Evolutionary conservation across 2,888 invertebrate species (phyloP).

Genomic region (Brachynemurus nebulosus): DNA sequence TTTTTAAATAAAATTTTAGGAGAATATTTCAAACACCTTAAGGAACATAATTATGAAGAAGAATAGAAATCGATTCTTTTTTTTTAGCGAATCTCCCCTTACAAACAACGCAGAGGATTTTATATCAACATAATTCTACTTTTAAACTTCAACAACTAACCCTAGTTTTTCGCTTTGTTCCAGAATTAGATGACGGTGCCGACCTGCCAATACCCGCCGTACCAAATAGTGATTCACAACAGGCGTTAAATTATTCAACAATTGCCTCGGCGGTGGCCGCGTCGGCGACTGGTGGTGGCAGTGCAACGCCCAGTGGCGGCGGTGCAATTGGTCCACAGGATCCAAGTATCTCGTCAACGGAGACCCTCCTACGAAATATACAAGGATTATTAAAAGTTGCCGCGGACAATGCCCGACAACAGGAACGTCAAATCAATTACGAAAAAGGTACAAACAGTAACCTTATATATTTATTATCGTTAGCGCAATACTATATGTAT

Average conservation of each 20-base stretch:
- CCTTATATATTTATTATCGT: slow-evolving; percentile 33
- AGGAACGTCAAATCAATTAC: slow-evolving; percentile 89
- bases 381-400: slow-evolving; percentile 93
- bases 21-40: too few relatives aligned
- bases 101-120: too few relatives aligned
- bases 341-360: slow-evolving; percentile 66
- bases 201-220: slow-evolving; percentile 48
- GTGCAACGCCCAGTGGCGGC: slow-evolving; percentile 25
- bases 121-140: too few relatives aligned
- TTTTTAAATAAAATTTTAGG: too few relatives aligned
- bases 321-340: slow-evolving; percentile 40
- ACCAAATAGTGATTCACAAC: slow-evolving; percentile 38
- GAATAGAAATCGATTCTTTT: too few relatives aligned
- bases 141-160: too few relatives aligned
- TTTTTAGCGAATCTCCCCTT: too few relatives aligned
- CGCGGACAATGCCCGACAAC: slow-evolving; percentile 93
- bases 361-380: slow-evolving; percentile 87
- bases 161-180: too few relatives aligned
- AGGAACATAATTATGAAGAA: too few relatives aligned
- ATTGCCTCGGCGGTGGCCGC: slow-evolving; percentile 49
- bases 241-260: slow-evolving; percentile 71
- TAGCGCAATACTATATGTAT: slow-evolving; percentile 35
- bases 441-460: slow-evolving; percentile 74
- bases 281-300: slow-evolving; percentile 29
- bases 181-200: slow-evolving; percentile 65